Evolutionary conservation across 1,140 invertebrate species (phyloP), one percentile per base, ranked within the genome.

Genomic region (Conus betulinus): DNA sequence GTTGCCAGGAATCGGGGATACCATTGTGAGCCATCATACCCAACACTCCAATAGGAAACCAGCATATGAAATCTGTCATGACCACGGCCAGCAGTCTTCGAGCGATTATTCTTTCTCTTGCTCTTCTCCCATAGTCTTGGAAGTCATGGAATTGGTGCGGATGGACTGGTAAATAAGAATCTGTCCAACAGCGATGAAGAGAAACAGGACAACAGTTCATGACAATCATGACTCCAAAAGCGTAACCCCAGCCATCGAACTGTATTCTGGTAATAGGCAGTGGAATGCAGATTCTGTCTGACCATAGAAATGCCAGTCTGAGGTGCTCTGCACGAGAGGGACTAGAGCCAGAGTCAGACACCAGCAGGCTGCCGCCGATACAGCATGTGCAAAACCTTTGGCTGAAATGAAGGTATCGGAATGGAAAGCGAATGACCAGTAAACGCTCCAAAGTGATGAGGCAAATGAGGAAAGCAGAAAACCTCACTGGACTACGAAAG

Each of bases 371-470:
- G 51, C 20, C 27, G 20, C 76, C 11, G 63, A 81, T 3, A 17
- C 55, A 2, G 79, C 11, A 15, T 81, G 55, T 10, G 79, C 76
- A 13, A 25, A n/a, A 39, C 15, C 52, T 13, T 27, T 1, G 51
- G 11, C 83, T 81, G 25, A 89, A n/a, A 11, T 78, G 83, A n/a
- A 85, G 51, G 52, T 81, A 23, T 2, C 74, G 27, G 53, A 79
- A 85, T 11, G 88, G 88, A 39, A 81, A 89, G 8, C 83, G 51
- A 5, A 89, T 57, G 17, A 84, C 88, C 63, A 89, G 39, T 17
- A 89, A 82, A 55, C 88, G 83, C 27, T 85, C 88, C 6, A 92
- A 15, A 3, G 94, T 92, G 15, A 94, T 93, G 0, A 88, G 67
- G 17, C 78, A 85, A 51, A 89, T 85, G 55, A 86, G 63, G 15